Base-by-base conservation (phyloP, 1,140 invertebrate genomes). In the Parapsyche elsis region DNA sequence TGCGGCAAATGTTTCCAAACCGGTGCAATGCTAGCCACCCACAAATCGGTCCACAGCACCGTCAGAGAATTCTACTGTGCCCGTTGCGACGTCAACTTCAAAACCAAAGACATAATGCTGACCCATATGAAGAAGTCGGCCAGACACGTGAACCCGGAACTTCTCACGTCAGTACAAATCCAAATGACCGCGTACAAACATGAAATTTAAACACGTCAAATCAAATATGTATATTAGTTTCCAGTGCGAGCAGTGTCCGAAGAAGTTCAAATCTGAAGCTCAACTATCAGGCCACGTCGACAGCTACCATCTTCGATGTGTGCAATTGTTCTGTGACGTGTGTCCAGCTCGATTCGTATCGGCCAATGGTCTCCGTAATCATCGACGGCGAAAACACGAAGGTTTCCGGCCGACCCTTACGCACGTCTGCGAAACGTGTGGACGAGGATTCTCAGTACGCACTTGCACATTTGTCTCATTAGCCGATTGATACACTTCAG, bases 1-100 rank as follows among this genome's bases (percentile, higher is more conserved):
- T 76, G 74, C 23, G 30, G 53, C 38, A 76, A 76, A 59, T 61
- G 53, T n/a, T 76, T 76, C 30, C 74, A 76, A 76, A 76, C 74
- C 7, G 44, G 14, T 0, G 74, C 74, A 1, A 61, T 26, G 46
- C 24, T 76, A 30, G 74, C 19, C 4, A 23, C 53, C 16, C 74
- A 76, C 53, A 76, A 59, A 59, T 23, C 74, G 5, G 74, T 76
- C 12, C 74, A 76, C 23, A 76, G 74, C 53, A 59, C 44, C 0
- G 46, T 49, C 46, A n/a, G 74, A 19, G 53, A 61, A 12, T 76
- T 59, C 24, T 76, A 76, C 24, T 76, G 74, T n/a, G 49, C 46
- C 5, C 19, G 23, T 7, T 76, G 74, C 53, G 74, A 76, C 23
- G 49, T 57, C 9, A 76, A 49, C 23, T 76, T 76, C 49, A 76